Evolutionary conservation across 2,113 vertebrate species (phyloP).

Genomic region (Silurus glanis): DNA sequence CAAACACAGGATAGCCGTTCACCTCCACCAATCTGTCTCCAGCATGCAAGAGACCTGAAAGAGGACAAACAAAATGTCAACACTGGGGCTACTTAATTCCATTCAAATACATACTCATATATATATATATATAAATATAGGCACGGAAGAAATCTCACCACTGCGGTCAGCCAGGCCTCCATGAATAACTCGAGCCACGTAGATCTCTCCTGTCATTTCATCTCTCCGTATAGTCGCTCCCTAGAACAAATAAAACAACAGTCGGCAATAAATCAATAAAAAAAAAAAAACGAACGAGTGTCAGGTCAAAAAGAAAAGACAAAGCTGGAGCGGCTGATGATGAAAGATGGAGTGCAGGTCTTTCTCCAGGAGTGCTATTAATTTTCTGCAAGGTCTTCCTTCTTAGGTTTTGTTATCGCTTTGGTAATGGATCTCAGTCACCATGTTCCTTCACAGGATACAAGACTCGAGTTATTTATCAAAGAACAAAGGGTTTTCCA

Average conservation of each 20-base stretch:
- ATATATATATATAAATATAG: background rate
- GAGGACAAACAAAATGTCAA: background rate
- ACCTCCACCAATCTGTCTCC: slow-evolving; percentile 95
- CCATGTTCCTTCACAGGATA: too few relatives aligned
- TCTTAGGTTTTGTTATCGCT: slow-evolving; percentile 55
- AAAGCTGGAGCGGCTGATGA: background rate
- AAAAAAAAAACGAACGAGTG: background rate
- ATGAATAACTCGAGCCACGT: slow-evolving; percentile 89
- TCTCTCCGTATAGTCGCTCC: slow-evolving; percentile 96
- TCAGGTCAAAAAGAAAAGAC: background rate
- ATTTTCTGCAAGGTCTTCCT: slow-evolving; percentile 29
- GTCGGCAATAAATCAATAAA: background rate
- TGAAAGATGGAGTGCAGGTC: background rate
- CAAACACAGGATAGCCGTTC: slow-evolving; percentile 86
- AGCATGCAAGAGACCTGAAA: slow-evolving; percentile 84
- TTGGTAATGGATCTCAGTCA: slow-evolving; percentile 34
- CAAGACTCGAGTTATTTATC: too few relatives aligned
- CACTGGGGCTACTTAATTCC: background rate
- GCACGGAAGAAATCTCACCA: slow-evolving; percentile 70
- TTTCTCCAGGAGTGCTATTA: slow-evolving; percentile 37
- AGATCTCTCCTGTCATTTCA: slow-evolving; percentile 88
- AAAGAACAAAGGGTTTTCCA: too few relatives aligned
- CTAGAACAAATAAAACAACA: slow-evolving; percentile 62
- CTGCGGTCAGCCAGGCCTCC: slow-evolving; percentile 92
- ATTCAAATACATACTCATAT: background rate